Conservation (phyloP, 2,888 invertebrate genomes). For the Rutpela maculata region DNA sequence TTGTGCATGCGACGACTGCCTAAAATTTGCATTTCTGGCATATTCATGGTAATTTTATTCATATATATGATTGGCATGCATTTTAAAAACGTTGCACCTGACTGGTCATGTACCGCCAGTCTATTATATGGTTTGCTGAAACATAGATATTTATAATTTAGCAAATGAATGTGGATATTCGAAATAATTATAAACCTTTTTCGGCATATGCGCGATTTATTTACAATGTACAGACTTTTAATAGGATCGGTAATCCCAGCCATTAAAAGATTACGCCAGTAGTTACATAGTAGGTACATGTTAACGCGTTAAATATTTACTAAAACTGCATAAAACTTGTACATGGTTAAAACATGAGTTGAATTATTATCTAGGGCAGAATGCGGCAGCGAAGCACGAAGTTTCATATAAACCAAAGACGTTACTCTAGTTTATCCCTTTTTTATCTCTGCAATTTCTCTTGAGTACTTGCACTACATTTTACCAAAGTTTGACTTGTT, state of each 20-base stretch:
- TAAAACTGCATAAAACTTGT: constrained; percentile 42
- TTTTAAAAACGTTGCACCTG: too few species aligned
- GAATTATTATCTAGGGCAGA: constrained; percentile 30
- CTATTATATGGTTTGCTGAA: too few species aligned
- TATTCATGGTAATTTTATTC: too few species aligned
- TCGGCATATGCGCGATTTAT: background rate
- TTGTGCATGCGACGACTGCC: too few species aligned
- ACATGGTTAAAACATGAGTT: constrained; percentile 39
- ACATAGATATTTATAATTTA: too few species aligned
- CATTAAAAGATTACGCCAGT: background rate
- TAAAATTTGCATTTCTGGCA: too few species aligned
- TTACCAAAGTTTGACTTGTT: constrained; percentile 53
- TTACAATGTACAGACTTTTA: background rate
- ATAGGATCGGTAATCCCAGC: background rate
- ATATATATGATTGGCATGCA: too few species aligned
- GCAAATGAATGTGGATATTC: background rate
- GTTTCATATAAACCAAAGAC: constrained; percentile 20
- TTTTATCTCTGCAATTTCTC: constrained; percentile 53
- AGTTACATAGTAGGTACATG: background rate
- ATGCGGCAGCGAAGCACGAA: constrained; percentile 34
- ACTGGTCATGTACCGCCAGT: too few species aligned
- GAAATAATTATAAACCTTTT: background rate
- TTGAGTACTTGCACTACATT: constrained; percentile 50
- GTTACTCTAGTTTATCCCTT: constrained; percentile 45
- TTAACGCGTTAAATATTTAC: constrained; percentile 34